phyloP scores from a whole-genome alignment of 2,888 invertebrate genomes.

The Ectemnius lituratus region DNA sequence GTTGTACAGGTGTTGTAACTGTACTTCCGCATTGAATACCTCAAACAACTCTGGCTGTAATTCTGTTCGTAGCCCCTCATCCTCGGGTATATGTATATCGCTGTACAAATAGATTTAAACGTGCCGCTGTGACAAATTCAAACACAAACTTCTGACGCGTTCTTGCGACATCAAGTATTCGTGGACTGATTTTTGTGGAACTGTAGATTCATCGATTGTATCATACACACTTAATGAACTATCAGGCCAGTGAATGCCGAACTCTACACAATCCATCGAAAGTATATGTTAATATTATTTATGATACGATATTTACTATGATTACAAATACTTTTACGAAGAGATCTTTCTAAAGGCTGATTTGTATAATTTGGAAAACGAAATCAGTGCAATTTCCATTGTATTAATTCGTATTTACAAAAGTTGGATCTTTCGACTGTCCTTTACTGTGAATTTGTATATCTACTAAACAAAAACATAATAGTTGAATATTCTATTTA shows the following conservation, averaged over 20 bases:
- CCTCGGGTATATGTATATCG: constrained; percentile 1
- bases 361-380: no score
- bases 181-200: constrained; percentile 26
- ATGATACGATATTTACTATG: no score
- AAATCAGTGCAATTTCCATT: no score
- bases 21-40: constrained; percentile 44
- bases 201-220: constrained; percentile 9
- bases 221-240: background rate
- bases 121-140: constrained; percentile 8
- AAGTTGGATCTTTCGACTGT: background rate
- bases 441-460: background rate
- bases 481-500: no score
- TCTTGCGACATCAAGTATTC: constrained; percentile 16
- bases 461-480: no score
- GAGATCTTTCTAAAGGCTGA: no score
- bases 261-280: constrained; percentile 41
- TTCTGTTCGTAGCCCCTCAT: constrained; percentile 16
- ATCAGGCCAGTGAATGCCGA: no score
- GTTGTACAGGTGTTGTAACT: constrained; percentile 15
- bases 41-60: constrained; percentile 39
- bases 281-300: constrained; percentile 35
- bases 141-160: constrained; percentile 27
- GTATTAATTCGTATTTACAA: background rate
- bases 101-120: constrained; percentile 5
- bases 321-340: no score